Percentiles rank a stretch among this genome's conserved stretches.
These are phyloP conservation scores for Serranus cabrilla DNA, from an alignment of 2,797 vertebrate genomes.

Conservation along the genomic window DNA sequence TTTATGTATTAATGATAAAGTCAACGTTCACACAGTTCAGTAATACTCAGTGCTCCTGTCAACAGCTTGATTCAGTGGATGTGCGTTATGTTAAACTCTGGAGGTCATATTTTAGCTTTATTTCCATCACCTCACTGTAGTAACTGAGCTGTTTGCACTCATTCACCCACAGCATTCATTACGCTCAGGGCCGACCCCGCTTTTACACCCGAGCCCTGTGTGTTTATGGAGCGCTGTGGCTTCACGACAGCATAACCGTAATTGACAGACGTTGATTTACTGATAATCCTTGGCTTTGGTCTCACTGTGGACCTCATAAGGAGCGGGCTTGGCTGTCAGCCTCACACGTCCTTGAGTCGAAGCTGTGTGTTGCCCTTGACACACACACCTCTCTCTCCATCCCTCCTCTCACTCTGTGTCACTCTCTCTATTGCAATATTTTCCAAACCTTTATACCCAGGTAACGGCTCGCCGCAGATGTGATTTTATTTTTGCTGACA, in stretches of 20 bases:
- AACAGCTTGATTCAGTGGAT: not conserved
- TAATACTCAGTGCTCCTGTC: not conserved
- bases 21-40: not conserved
- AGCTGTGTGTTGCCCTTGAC: conserved; percentile 79
- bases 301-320: conserved; percentile 49
- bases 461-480: conserved; percentile 45
- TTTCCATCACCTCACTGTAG: not conserved
- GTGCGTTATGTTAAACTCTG: not conserved
- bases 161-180: conserved; percentile 24
- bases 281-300: conserved; percentile 68
- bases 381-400: conserved; percentile 26
- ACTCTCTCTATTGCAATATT: conserved; percentile 20
- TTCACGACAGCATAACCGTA: conserved; percentile 41
- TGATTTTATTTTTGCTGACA: conserved; percentile 73
- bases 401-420: conserved; percentile 18
- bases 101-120: conserved; percentile 9
- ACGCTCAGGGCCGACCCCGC: conserved; percentile 27
- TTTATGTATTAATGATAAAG: not conserved
- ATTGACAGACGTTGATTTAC: conserved; percentile 71
- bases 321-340: conserved; percentile 56
- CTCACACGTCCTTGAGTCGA: conserved; percentile 79
- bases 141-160: conserved; percentile 21
- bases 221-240: conserved; percentile 55
- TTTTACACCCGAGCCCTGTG: conserved; percentile 39
- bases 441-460: conserved; percentile 44